phyloP scores from a whole-genome alignment of 2,797 vertebrate species.

The Mus spretus region DNA sequence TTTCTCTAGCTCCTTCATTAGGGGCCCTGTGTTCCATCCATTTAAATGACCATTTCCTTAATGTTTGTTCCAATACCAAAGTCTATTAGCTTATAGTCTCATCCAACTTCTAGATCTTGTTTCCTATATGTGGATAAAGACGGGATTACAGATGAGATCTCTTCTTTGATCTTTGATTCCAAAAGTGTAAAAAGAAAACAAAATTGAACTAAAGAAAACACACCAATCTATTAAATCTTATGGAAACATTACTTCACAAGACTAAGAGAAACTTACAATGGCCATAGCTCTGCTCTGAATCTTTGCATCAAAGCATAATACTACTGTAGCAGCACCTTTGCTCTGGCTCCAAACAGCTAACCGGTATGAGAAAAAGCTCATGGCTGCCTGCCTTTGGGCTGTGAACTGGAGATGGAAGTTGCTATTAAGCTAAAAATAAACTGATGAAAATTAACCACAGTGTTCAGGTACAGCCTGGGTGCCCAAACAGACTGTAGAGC shows the following conservation, averaged over 20 bases:
- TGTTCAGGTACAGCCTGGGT: not conserved
- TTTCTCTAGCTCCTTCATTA: no score
- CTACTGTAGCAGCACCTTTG: not conserved
- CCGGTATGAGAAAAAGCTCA: not conserved
- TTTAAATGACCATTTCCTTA: not conserved
- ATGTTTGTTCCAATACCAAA: not conserved
- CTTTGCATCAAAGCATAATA: not conserved
- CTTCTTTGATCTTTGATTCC: not conserved
- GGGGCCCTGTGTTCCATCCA: no score
- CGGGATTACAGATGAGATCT: not conserved
- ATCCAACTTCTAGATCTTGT: not conserved
- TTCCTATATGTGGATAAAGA: not conserved
- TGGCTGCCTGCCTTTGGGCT: not conserved
- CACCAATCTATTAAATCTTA: not conserved
- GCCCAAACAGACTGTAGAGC: not conserved
- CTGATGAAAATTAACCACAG: slow-evolving; percentile 17
- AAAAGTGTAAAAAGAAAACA: not conserved
- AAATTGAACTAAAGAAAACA: not conserved
- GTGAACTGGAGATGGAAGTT: not conserved
- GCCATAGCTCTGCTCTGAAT: not conserved
- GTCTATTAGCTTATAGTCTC: not conserved
- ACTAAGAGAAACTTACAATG: not conserved
- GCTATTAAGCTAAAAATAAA: not conserved
- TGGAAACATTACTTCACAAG: not conserved
- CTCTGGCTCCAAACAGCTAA: not conserved